Percentiles rank a stretch among this genome's conserved stretches.
phyloP scores from a whole-genome alignment of 2,888 invertebrate species.

The Megalurothrips usitatus region DNA sequence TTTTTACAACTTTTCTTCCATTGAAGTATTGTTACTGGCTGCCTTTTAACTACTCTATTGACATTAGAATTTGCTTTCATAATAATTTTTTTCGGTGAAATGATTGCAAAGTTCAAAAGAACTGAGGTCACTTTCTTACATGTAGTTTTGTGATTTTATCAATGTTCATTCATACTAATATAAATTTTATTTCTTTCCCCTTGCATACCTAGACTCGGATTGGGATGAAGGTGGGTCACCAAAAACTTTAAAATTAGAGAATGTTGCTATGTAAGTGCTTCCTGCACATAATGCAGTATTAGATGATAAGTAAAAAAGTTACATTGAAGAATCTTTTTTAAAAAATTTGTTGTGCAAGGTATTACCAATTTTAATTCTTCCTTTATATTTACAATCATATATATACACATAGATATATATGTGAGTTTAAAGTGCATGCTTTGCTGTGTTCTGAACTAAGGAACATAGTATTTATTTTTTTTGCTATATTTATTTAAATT shows the following conservation, averaged over 20 bases:
- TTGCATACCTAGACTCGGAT: constrained; percentile 24
- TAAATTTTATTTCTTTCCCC: constrained; percentile 10
- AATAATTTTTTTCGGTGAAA: background rate
- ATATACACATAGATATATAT: background rate
- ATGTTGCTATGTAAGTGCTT: background rate
- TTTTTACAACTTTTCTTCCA: background rate
- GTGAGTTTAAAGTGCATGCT: background rate
- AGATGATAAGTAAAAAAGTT: background rate
- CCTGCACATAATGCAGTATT: background rate
- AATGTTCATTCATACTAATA: background rate
- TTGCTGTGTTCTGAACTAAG: background rate
- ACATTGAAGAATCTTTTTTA: background rate
- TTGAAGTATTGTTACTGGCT: background rate
- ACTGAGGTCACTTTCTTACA: background rate
- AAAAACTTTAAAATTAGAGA: background rate
- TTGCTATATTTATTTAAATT: background rate
- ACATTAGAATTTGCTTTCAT: background rate
- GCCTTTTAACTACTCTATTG: background rate
- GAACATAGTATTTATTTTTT: background rate
- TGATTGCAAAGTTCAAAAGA: background rate
- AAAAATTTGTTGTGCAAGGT: background rate
- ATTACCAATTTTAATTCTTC: background rate
- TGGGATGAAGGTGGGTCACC: constrained; percentile 17
- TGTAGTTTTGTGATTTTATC: background rate
- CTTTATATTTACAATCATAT: background rate